These are phyloP conservation scores for Apostichopus japonicus DNA, from an alignment of 35 echinoderm and acorn worm species.

Conservation along the genomic window DNA sequence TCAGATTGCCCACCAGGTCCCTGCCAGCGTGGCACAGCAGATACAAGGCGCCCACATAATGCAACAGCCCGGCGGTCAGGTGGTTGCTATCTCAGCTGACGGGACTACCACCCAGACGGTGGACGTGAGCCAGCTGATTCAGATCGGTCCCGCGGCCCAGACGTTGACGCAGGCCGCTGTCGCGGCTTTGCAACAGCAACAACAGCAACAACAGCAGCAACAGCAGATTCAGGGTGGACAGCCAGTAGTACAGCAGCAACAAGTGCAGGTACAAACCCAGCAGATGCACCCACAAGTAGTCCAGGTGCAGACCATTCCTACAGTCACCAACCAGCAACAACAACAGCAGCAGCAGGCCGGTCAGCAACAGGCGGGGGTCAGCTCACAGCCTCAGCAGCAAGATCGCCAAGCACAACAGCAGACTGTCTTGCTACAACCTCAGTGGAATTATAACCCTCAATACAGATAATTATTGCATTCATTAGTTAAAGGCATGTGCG, in stretches of 20 bases:
- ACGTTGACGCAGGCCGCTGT: slow-evolving; percentile 66
- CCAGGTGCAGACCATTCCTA: slow-evolving; percentile 33
- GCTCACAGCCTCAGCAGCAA: slow-evolving; percentile 16
- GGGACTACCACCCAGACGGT: slow-evolving; percentile 44
- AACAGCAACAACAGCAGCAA: slow-evolving; percentile 56
- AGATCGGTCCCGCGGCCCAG: slow-evolving; percentile 63
- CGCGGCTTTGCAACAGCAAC: slow-evolving; percentile 58
- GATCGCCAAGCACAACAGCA: slow-evolving; percentile 21
- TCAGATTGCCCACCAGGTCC: slow-evolving; percentile 55
- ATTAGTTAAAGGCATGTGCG: too few relatives aligned
- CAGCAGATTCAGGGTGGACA: slow-evolving; percentile 43
- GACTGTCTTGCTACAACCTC: slow-evolving; percentile 22
- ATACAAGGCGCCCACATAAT: slow-evolving; percentile 56
- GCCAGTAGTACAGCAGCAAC: background rate
- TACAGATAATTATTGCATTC: background rate
- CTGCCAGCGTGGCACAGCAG: slow-evolving; percentile 64
- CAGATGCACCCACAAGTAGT: slow-evolving; percentile 58
- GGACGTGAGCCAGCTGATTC: slow-evolving; percentile 78
- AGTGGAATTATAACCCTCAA: slow-evolving; percentile 41
- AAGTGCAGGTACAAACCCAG: slow-evolving; percentile 50
- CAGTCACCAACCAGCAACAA: background rate
- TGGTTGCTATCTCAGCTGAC: slow-evolving; percentile 52
- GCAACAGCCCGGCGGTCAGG: slow-evolving; percentile 63
- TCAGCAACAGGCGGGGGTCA: slow-evolving; percentile 13
- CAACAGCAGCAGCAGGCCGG: background rate